These are phyloP conservation scores for Phocoena phocoena DNA, from an alignment of 2,113 vertebrate species.

Conservation along the genomic window DNA sequence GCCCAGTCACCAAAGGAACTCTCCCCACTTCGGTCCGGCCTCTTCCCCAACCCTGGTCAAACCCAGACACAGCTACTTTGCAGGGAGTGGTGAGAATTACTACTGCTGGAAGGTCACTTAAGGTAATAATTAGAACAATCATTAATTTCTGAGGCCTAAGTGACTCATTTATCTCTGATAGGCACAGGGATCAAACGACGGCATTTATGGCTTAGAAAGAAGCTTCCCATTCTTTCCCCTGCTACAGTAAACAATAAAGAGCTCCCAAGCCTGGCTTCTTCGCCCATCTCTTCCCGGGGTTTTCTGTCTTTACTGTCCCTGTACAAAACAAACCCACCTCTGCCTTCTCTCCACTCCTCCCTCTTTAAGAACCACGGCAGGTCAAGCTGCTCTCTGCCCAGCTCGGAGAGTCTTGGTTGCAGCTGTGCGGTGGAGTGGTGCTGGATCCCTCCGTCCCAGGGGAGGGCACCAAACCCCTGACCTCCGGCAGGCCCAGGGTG, in stretches of 20 bases:
- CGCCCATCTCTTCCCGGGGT: background rate
- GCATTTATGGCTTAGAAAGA: constrained; percentile 62
- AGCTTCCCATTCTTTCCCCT: constrained; percentile 34
- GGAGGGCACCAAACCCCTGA: background rate
- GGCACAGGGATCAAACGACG: constrained; percentile 38
- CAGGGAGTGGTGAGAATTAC: background rate
- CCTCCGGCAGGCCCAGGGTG: background rate
- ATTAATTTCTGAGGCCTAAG: constrained; percentile 51
- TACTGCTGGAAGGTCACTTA: background rate
- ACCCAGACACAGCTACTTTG: background rate
- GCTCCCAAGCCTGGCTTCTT: background rate
- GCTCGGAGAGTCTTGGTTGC: background rate
- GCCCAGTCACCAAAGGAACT: background rate
- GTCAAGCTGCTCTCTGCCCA: background rate
- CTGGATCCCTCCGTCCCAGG: background rate
- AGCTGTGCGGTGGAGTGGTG: background rate
- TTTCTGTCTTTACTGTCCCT: background rate
- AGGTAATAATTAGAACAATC: constrained; percentile 42
- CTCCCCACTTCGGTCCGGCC: background rate
- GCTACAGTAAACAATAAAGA: constrained; percentile 47
- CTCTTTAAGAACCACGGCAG: background rate
- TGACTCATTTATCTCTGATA: constrained; percentile 61
- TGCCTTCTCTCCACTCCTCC: background rate
- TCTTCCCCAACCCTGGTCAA: background rate
- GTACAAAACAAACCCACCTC: background rate